Evolutionary conservation across 2,888 invertebrate genomes (phyloP), one percentile per base, ranked within the genome.

Genomic region (Plebejus anna): DNA sequence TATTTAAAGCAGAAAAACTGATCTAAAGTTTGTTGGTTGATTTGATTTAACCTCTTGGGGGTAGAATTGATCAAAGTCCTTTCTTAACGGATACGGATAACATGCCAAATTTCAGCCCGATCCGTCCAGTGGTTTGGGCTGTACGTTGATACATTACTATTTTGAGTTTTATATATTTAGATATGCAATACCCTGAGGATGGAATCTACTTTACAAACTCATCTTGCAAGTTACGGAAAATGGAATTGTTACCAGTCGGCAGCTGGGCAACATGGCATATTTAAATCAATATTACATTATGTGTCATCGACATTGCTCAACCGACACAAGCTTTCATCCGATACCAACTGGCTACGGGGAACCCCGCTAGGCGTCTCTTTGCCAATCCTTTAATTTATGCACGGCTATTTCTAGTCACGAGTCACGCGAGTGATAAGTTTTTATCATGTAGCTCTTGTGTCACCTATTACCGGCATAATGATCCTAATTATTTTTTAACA

Each of bases 351-450:
- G 61, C 28, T 22, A 0, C 61, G 28, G 61, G 61, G 61, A 61
- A 22, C 28, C 61, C 61, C 61, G 61, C 59, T 28, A 3, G 59
- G 59, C 28, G 61, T 28, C 61, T 61, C 61, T 61, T 61, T 61
- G 61, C 61, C 61, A 61, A 61, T 61, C 22, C 61, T 61, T 28
- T 61, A 61, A 61, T 61, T 61, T 61, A 61, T 61, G 22, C 61
- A 9, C 1, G 28, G 61, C 61, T 61, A 28, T 28, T 28, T 61
- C 9, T 28, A 61, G 28, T 11, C 61, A 61, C 61, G 28, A 61
- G 22, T 61, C 61, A 61, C 9, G 59, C 22, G n/a, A n/a, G 22
- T 61, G 28, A 61, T 61, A 61, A 22, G 22, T 61, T 61, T 61
- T 61, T 61, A 61, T 61, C 28, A 61, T 28, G 28, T 61, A 28